Base-by-base conservation (phyloP, 1,140 invertebrate species). In the Nomia melanderi region DNA sequence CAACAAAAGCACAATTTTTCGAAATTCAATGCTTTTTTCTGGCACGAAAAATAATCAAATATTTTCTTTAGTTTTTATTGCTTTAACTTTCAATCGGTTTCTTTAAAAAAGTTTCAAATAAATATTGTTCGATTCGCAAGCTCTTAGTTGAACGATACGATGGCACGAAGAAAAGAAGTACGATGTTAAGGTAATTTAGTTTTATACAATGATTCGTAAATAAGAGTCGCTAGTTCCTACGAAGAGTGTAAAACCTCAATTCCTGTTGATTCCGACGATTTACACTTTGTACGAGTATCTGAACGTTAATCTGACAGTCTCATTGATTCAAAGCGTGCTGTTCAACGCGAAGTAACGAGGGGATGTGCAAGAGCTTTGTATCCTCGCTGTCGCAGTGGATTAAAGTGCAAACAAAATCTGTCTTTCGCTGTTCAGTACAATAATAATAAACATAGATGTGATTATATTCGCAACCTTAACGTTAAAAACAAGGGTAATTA, bases 261-360 rank as follows among this genome's bases (percentile, higher is more conserved):
- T 76, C 73, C 73, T 76, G 17, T 60, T 36, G 27, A 64, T 36
- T 27, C 31, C n/a, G n/a, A 67, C 33, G 65, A 54, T 23, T 54
- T 67, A 56, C 57, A 63, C 29, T 77, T 77, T 79, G 73, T 79
- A 79, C 73, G 73, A 77, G 25, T 77, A 70, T 76, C 44, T 53
- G 73, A 79, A 79, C 72, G 36, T 70, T 70, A 44, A 62, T 76
- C 23, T 36, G 47, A 79, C 65, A 77, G 78, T 79, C 59, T 79
- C 59, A 70, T 77, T 60, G 47, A 70, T 56, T 53, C 39, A 23
- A 57, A 44, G 65, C 56, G 57, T 74, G 41, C 77, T 74, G 75
- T 20, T 31, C 39, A 33, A 50, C 5, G 29, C 56, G 31, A 39
- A 76, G 25, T 39, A 54, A 62, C 27, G 41, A 41, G 27, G 57